These are phyloP conservation scores for Hestina assimilis DNA, from an alignment of 1,140 invertebrate genomes.

Conservation along the genomic window DNA sequence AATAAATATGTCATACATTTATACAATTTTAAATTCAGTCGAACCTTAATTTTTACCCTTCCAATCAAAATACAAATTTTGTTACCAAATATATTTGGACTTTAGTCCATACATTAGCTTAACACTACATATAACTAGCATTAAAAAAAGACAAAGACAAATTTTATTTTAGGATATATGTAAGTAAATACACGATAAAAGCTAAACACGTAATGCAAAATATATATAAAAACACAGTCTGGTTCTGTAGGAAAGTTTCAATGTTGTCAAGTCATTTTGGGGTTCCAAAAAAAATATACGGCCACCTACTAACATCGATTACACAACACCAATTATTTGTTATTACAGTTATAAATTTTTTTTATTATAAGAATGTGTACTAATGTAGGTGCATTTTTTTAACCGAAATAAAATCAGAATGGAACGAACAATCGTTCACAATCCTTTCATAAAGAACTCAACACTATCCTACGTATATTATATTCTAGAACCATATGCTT, in stretches of 20 bases:
- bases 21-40: conserved; percentile 20
- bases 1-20: background rate
- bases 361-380: conserved; percentile 27
- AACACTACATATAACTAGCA: too few relatives aligned
- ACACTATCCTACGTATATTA: conserved; percentile 8
- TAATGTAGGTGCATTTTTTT: conserved; percentile 28
- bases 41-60: conserved; percentile 18
- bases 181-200: too few relatives aligned
- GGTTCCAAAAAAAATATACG: conserved; percentile 1
- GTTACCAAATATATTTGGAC: background rate
- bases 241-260: background rate
- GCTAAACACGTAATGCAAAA: background rate
- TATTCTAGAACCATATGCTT: too few relatives aligned
- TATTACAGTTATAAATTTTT: too few relatives aligned
- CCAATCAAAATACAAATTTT: background rate
- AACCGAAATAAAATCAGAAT: conserved; percentile 3
- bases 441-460: background rate
- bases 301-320: background rate
- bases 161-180: too few relatives aligned
- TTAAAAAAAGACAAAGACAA: too few relatives aligned
- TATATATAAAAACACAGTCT: background rate
- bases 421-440: background rate
- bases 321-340: background rate
- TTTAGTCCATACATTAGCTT: too few relatives aligned
- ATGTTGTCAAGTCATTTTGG: background rate